Percentiles rank a stretch among this genome's conserved stretches.
Conservation (phyloP, 2,888 invertebrate species). For the Melanargia galathea region DNA sequence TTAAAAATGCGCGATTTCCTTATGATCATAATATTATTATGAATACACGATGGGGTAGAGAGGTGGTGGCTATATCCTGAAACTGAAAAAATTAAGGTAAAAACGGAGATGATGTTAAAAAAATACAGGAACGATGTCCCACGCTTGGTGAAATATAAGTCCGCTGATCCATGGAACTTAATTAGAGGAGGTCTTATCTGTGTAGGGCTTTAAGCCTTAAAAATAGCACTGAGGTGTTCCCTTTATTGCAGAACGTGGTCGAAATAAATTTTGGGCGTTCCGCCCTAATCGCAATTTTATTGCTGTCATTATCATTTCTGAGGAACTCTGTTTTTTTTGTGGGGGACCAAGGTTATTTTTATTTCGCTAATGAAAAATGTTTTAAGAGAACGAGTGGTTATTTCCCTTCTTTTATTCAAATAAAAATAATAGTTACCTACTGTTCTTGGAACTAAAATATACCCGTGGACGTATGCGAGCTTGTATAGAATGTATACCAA, state of each 20-base stretch:
- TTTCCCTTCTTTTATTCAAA: neutral
- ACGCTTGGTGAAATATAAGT: neutral
- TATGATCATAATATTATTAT: too few species aligned
- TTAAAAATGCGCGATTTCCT: too few species aligned
- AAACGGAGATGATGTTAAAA: neutral
- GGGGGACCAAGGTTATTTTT: constrained; percentile 15
- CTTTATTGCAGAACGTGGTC: constrained; percentile 25
- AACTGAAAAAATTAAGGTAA: neutral
- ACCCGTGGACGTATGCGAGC: too few species aligned
- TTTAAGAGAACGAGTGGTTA: constrained; percentile 6
- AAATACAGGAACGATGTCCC: neutral
- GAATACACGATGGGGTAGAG: too few species aligned
- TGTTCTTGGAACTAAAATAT: neutral
- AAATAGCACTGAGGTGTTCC: constrained; percentile 23
- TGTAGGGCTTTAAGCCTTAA: constrained; percentile 25
- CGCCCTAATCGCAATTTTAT: constrained; percentile 44
- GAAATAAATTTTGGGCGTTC: constrained; percentile 31
- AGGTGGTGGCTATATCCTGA: neutral
- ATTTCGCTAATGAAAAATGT: constrained; percentile 20
- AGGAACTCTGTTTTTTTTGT: constrained; percentile 23
- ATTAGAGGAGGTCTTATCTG: constrained; percentile 17
- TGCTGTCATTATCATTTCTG: constrained; percentile 37
- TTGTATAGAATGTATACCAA: too few species aligned
- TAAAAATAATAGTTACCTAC: neutral
- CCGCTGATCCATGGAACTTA: constrained; percentile 10